phyloP scores from a whole-genome alignment of 2,888 invertebrate species.

The Tetrapedia diversipes region DNA sequence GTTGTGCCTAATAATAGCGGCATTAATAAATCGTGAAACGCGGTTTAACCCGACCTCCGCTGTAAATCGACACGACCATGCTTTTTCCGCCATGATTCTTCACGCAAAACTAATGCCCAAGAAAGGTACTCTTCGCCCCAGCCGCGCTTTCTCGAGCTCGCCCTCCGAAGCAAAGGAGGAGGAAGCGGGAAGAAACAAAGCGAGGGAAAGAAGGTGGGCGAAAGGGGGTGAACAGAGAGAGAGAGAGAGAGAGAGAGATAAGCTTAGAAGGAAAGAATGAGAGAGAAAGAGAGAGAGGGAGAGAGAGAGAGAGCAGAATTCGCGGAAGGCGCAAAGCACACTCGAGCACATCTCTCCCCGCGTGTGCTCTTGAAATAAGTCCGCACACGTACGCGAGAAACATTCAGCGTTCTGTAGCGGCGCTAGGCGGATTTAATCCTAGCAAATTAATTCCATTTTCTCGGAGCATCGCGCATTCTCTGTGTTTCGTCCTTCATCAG shows the following conservation, averaged over 20 bases:
- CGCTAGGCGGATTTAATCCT: slow-evolving; percentile 81
- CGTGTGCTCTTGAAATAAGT: slow-evolving; percentile 68
- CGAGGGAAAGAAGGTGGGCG: neutral
- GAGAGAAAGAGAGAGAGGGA: neutral
- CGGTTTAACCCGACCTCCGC: slow-evolving; percentile 12
- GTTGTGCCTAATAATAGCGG: slow-evolving; percentile 1
- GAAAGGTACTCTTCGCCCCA: slow-evolving; percentile 48
- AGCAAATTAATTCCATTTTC: slow-evolving; percentile 83
- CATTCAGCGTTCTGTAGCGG: slow-evolving; percentile 75
- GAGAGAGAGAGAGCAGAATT: neutral
- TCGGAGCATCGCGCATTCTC: slow-evolving; percentile 82
- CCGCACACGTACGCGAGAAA: slow-evolving; percentile 75
- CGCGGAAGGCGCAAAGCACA: slow-evolving; percentile 42
- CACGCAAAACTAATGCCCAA: slow-evolving; percentile 53
- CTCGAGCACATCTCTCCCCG: slow-evolving; percentile 38
- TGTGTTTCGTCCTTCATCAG: slow-evolving; percentile 82
- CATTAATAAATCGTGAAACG: slow-evolving; percentile 39
- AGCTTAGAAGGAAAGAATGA: neutral
- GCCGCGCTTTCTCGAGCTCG: slow-evolving; percentile 39
- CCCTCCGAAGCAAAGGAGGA: neutral
- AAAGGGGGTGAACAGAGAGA: too few relatives aligned
- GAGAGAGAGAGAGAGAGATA: neutral
- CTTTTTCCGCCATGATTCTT: slow-evolving; percentile 19
- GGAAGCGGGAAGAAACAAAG: too few relatives aligned
- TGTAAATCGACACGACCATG: neutral